Percentiles rank a stretch among this genome's conserved stretches.
phyloP scores from a whole-genome alignment of 2,113 vertebrate species.

The Meleagris gallopavo region DNA sequence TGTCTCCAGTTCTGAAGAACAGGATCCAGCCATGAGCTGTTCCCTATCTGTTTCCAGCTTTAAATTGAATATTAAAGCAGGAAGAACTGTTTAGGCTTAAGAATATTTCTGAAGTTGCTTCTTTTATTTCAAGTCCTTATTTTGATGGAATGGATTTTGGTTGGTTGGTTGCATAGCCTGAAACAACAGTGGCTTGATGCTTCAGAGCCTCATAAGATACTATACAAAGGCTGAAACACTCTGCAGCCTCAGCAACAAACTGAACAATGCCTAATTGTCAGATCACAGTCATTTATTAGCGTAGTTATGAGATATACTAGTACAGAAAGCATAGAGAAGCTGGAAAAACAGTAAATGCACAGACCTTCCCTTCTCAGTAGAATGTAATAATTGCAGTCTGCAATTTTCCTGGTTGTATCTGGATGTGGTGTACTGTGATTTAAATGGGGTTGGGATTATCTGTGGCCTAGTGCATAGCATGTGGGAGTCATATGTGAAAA shows the following conservation, averaged over 20 bases:
- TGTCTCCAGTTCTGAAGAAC: background rate
- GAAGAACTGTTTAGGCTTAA: background rate
- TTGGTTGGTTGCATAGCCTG: background rate
- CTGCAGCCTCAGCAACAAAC: background rate
- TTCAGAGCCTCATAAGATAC: background rate
- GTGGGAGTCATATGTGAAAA: background rate
- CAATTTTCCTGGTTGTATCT: background rate
- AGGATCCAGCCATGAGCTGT: background rate
- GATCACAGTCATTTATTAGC: background rate
- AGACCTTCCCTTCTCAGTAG: background rate
- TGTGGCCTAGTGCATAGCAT: background rate
- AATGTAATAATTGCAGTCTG: background rate
- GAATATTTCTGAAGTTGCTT: background rate
- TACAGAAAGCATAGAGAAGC: background rate
- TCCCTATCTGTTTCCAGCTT: background rate
- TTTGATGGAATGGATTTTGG: background rate
- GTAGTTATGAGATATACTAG: background rate
- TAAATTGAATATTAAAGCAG: background rate
- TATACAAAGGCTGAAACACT: background rate
- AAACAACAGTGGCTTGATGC: background rate
- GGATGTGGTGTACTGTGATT: background rate
- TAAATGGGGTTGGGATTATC: background rate
- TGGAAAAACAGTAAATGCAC: background rate
- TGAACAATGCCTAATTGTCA: background rate
- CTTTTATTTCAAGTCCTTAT: background rate